These are phyloP conservation scores for Mesorhabditis belari DNA, from an alignment of 2,888 invertebrate genomes.

Conservation along the genomic window DNA sequence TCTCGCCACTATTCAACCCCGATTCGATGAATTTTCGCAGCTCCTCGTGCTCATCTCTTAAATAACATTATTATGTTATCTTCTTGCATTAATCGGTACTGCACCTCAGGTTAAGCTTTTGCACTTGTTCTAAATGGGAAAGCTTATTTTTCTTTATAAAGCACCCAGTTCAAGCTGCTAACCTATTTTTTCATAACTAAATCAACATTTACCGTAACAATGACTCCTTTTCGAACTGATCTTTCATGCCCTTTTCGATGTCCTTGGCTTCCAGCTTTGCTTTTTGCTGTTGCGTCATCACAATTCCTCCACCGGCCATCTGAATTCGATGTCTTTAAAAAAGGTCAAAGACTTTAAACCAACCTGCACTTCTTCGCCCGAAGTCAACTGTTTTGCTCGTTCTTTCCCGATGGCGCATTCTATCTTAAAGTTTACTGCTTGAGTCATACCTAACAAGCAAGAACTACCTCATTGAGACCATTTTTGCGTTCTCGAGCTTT, in stretches of 20 bases:
- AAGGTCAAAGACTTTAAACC: neutral
- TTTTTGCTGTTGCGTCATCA: conserved; percentile 35
- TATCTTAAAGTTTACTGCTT: no score
- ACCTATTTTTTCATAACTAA: no score
- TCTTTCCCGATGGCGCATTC: conserved; percentile 50
- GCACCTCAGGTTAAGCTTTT: no score
- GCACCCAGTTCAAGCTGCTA: no score
- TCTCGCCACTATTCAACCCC: conserved; percentile 16
- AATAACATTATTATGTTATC: no score
- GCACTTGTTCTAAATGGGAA: no score
- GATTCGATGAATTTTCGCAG: conserved; percentile 42
- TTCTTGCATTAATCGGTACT: no score
- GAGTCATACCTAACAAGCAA: no score
- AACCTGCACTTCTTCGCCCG: neutral
- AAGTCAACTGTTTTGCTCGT: neutral
- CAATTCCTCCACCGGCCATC: conserved; percentile 39
- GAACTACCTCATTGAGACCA: conserved; percentile 46
- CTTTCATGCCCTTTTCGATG: conserved; percentile 44
- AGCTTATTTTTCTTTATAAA: no score
- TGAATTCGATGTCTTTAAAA: conserved; percentile 19
- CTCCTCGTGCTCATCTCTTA: conserved; percentile 47
- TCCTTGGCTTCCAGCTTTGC: conserved; percentile 42
- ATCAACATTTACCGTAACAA: conserved; percentile 25
- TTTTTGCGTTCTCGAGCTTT: conserved; percentile 36
- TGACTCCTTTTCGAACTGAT: conserved; percentile 49